Percentiles rank a stretch among this genome's conserved stretches.
These are phyloP conservation scores for Pristis pectinata DNA, from an alignment of 2,797 vertebrate genomes.

Conservation along the genomic window DNA sequence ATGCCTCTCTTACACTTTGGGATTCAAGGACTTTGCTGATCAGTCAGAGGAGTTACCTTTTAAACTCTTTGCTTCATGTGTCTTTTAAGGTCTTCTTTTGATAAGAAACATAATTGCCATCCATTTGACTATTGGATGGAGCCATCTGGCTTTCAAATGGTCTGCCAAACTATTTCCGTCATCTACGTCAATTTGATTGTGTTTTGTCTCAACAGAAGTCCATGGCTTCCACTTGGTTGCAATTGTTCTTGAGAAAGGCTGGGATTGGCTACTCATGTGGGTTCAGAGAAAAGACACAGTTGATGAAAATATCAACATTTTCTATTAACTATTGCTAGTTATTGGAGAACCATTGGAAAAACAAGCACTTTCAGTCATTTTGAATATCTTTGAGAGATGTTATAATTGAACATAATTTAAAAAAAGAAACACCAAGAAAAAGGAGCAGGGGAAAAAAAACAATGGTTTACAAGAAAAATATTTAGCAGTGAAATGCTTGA, in stretches of 20 bases:
- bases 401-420: neutral
- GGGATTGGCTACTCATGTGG: neutral
- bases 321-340: neutral
- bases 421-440: neutral
- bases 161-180: neutral
- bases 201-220: neutral
- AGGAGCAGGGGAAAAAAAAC: neutral
- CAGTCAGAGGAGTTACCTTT: neutral
- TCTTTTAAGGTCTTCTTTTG: neutral
- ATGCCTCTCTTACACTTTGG: neutral
- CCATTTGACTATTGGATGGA: neutral
- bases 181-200: neutral
- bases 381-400: neutral
- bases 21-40: neutral
- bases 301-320: neutral
- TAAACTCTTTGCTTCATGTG: neutral
- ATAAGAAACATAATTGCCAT: neutral
- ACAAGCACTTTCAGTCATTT: neutral
- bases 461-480: neutral
- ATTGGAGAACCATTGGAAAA: neutral
- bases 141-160: neutral
- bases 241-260: neutral
- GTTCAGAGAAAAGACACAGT: neutral
- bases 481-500: neutral
- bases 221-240: neutral